Base-by-base conservation (phyloP, 2,113 vertebrate species). In the Turdus rufiventris region DNA sequence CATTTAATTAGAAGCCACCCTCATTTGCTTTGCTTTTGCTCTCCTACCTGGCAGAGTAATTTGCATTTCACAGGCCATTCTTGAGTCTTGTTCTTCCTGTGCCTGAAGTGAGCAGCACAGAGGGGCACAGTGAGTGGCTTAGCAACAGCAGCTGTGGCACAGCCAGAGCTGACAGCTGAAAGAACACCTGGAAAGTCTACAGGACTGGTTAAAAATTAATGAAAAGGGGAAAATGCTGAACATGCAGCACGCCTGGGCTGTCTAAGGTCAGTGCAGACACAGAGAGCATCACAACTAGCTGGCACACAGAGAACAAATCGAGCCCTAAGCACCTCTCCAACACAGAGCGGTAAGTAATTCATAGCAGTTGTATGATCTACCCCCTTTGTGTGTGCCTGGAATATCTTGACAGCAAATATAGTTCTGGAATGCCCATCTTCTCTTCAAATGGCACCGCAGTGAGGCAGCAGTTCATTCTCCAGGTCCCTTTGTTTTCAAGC, bases 1-100 rank as follows among this genome's bases (percentile, higher is more conserved):
- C 68, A 66, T 42, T 77, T 87, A 89, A 81, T 93, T 81, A 95
- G 77, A 85, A 66, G 81, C 61, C 34, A 53, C 12, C 26, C 34
- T 84, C 23, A 2, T 89, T 60, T 70, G 51, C 80, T 72, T 83
- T 80, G 58, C 40, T 89, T 77, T 91, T 12, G 6, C 42, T 57
- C 51, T 74, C 23, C 82, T 51, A 63, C 68, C 40, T 82, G 70
- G 15, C 68, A 77, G 77, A 76, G 34, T 58, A 57, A 90, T 91
- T 88, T 90, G 83, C 45, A 54, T 88, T 62, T 82, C 89, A 54
- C 24, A 75, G 61, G 47, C 57, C 45, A 34, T 61, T 66, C 74
- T 71, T 6, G 2, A 38, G 33, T 15, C 42, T 40, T 67, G 65
- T 78, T 78, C 51, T 42, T 61, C 50, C 24, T 31, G n/a, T 67